These are phyloP conservation scores for Conger conger DNA, from an alignment of 2,113 vertebrate genomes.

Conservation along the genomic window DNA sequence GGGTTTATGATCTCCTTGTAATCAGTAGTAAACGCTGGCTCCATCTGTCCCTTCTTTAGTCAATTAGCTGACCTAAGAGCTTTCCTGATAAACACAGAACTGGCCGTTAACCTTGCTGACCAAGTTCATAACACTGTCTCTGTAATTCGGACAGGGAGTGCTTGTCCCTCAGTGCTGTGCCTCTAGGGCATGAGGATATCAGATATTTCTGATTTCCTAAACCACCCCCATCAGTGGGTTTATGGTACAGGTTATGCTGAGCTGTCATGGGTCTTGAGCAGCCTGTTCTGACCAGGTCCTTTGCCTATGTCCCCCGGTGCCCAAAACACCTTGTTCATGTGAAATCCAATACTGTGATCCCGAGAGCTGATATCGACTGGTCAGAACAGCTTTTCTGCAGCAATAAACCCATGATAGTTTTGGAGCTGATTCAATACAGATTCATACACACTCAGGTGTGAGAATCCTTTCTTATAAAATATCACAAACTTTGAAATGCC, in stretches of 20 bases:
- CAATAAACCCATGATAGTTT: neutral
- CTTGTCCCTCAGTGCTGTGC: neutral
- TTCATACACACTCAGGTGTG: neutral
- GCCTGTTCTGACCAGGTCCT: neutral
- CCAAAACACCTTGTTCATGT: neutral
- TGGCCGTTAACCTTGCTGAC: slow-evolving; percentile 33
- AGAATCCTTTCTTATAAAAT: neutral
- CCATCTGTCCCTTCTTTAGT: slow-evolving; percentile 73
- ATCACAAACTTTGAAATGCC: neutral
- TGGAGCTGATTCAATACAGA: neutral
- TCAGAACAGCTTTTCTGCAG: neutral
- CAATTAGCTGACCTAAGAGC: slow-evolving; percentile 72
- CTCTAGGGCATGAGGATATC: neutral
- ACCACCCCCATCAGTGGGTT: neutral
- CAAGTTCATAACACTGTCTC: neutral
- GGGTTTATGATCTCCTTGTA: slow-evolving; percentile 67
- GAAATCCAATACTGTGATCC: neutral
- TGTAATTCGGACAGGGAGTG: neutral
- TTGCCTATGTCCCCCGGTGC: neutral
- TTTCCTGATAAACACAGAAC: slow-evolving; percentile 64
- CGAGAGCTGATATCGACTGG: neutral
- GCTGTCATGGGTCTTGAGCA: neutral
- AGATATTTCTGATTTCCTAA: neutral
- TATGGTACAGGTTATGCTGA: neutral
- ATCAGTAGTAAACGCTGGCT: slow-evolving; percentile 72